phyloP scores from a whole-genome alignment of 2,888 invertebrate genomes.

The Scaptomyza parva region DNA sequence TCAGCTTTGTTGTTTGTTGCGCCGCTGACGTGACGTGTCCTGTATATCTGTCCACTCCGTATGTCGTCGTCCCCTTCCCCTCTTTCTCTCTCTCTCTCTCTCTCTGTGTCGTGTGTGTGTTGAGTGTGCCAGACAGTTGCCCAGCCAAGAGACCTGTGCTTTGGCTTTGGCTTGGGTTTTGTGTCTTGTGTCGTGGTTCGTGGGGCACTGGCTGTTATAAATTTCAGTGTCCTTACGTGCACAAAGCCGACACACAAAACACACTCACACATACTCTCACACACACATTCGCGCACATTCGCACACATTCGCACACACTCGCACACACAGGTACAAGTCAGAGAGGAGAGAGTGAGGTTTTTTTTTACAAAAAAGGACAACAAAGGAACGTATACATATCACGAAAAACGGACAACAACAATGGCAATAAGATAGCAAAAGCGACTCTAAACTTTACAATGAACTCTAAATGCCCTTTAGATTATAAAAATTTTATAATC shows the following conservation, averaged over 20 bases:
- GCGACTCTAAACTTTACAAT: neutral
- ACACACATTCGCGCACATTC: conserved; percentile 14
- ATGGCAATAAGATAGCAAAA: conserved; percentile 18
- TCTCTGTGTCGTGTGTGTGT: neutral
- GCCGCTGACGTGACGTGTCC: conserved; percentile 62
- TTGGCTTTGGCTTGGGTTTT: neutral
- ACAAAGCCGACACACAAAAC: conserved; percentile 44
- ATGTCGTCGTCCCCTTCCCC: no score
- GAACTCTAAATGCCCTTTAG: conserved; percentile 19
- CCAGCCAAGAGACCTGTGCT: conserved; percentile 31
- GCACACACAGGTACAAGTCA: conserved; percentile 44
- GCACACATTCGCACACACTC: conserved; percentile 11
- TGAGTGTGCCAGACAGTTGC: conserved; percentile 42
- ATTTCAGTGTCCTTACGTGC: conserved; percentile 53
- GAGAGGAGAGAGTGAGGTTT: neutral
- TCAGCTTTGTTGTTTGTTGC: conserved; percentile 64
- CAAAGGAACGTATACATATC: conserved; percentile 45
- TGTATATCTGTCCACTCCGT: conserved; percentile 25
- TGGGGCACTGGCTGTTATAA: conserved; percentile 44
- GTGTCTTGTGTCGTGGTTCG: neutral
- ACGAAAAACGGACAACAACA: conserved; percentile 52
- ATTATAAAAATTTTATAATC: neutral
- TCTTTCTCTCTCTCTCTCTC: neutral
- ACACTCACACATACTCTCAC: conserved; percentile 19
- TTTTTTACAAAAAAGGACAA: conserved; percentile 39